Evolutionary conservation across 1,140 invertebrate genomes (phyloP).

Genomic region (Leucophenga varia): DNA sequence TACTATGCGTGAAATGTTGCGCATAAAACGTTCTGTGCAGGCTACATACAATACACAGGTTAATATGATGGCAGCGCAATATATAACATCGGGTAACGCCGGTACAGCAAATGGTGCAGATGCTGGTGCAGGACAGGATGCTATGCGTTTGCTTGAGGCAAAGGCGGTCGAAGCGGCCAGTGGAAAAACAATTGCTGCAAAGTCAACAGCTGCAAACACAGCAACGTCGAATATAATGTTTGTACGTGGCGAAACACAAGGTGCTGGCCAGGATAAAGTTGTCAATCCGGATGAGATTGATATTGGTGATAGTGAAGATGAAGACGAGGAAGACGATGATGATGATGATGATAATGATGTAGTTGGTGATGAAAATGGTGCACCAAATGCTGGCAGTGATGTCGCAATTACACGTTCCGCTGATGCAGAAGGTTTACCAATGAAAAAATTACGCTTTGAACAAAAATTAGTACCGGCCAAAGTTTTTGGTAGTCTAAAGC

Average conservation of each 20-base stretch:
- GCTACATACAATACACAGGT: conserved; percentile 96
- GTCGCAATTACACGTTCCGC: conserved; percentile 52
- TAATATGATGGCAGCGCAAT: conserved; percentile 98
- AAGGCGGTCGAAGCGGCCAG: conserved; percentile 64
- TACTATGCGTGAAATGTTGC: conserved; percentile 97
- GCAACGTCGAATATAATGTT: conserved; percentile 71
- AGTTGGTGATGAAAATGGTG: conserved; percentile 65
- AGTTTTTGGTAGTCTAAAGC: conserved; percentile 78
- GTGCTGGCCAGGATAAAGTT: conserved; percentile 70
- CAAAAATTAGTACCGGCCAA: conserved; percentile 79
- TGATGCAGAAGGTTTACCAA: conserved; percentile 58
- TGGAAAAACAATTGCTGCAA: conserved; percentile 24
- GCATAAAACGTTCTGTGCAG: conserved; percentile 96
- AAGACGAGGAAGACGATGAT: conserved; percentile 69
- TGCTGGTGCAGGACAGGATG: conserved; percentile 76
- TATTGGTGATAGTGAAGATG: conserved; percentile 80
- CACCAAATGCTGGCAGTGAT: conserved; percentile 60
- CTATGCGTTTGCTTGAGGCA: conserved; percentile 85
- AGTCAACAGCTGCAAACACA: conserved; percentile 30
- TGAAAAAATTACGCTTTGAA: conserved; percentile 69
- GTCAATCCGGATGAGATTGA: conserved; percentile 94
- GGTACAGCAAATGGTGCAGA: conserved; percentile 68
- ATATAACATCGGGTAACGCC: conserved; percentile 75
- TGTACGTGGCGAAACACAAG: conserved; percentile 83
- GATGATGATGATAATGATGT: conserved; percentile 61